A percentile compares a stretch with the other conserved stretches of the same genome.
Evolutionary conservation across 1,140 invertebrate species (phyloP).

Genomic region (Tenebrio molitor): DNA sequence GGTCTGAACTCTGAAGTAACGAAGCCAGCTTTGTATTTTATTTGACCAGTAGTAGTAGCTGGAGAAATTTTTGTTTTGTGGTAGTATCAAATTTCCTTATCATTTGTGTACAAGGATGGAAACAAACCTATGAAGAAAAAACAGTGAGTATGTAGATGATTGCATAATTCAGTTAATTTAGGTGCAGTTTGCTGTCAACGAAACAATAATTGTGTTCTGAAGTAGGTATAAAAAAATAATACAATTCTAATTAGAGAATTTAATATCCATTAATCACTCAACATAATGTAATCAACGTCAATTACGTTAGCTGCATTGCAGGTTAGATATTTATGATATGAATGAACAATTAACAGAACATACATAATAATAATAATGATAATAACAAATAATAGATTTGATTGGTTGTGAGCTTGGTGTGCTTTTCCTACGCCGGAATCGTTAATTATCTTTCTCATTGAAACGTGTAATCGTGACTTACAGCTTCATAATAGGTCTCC

Average conservation of each 20-base stretch:
- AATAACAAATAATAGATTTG: constrained; percentile 27
- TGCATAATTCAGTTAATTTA: constrained; percentile 5
- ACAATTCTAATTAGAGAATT: constrained; percentile 28
- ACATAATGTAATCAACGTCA: constrained; percentile 20
- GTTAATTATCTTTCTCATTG: constrained; percentile 14
- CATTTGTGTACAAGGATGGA: no score
- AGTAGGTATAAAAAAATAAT: constrained; percentile 14
- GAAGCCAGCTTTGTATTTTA: no score
- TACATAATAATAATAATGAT: constrained; percentile 23
- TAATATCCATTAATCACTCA: constrained; percentile 39
- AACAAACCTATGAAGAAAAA: no score
- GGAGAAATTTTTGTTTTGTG: no score
- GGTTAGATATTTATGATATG: constrained; percentile 7
- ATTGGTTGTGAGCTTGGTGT: background rate
- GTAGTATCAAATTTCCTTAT: no score
- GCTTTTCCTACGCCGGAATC: background rate
- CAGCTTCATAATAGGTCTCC: background rate
- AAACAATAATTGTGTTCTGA: constrained; percentile 12
- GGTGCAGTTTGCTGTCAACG: background rate
- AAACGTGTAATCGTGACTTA: constrained; percentile 14
- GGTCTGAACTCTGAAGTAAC: no score
- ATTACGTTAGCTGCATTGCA: constrained; percentile 16
- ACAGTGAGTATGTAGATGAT: constrained; percentile 3
- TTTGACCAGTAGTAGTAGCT: no score
- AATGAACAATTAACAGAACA: constrained; percentile 28